Evolutionary conservation across 2,113 vertebrate species (phyloP).

Genomic region (Oryzias javanicus): DNA sequence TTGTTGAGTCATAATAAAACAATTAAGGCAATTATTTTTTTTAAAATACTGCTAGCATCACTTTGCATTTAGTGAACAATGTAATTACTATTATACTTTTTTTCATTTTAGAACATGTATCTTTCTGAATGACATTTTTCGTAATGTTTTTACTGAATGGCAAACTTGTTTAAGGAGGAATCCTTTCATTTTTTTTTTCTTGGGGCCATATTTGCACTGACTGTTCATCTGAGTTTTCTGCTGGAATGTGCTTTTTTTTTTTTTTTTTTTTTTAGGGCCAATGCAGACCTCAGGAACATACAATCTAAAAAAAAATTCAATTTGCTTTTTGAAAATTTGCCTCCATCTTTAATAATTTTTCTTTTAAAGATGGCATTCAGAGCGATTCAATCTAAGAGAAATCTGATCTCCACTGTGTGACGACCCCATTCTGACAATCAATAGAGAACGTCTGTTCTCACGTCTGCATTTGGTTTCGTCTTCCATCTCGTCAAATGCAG

Average conservation of each 20-base stretch:
- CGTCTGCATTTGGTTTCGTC: conserved; percentile 47
- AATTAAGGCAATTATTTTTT: conserved; percentile 11
- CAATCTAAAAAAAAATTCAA: conserved; percentile 58
- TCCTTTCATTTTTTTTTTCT: conserved; percentile 43
- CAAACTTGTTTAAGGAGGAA: background rate
- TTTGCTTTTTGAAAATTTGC: conserved; percentile 19
- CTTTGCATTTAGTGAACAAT: conserved; percentile 17
- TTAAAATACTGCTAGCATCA: conserved; percentile 11
- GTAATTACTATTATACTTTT: conserved; percentile 15
- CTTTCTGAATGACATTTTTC: conserved; percentile 11
- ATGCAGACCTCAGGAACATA: conserved; percentile 67
- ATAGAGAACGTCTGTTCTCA: conserved; percentile 36
- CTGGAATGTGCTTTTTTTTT: conserved; percentile 43
- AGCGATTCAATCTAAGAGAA: conserved; percentile 28
- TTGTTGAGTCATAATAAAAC: conserved; percentile 21
- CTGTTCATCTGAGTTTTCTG: conserved; percentile 47
- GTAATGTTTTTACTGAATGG: conserved; percentile 18
- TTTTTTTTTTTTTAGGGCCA: conserved; percentile 39
- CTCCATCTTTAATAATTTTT: conserved; percentile 12
- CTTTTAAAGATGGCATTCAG: conserved; percentile 32
- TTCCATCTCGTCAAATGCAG: conserved; percentile 42
- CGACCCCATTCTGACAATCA: conserved; percentile 71
- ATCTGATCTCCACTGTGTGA: conserved; percentile 38
- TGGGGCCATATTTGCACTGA: conserved; percentile 73
- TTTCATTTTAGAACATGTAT: conserved; percentile 6